A percentile compares a stretch with the other conserved stretches of the same genome.
phyloP scores from a whole-genome alignment of 2,888 invertebrate genomes.

The Anoncus sp. region DNA sequence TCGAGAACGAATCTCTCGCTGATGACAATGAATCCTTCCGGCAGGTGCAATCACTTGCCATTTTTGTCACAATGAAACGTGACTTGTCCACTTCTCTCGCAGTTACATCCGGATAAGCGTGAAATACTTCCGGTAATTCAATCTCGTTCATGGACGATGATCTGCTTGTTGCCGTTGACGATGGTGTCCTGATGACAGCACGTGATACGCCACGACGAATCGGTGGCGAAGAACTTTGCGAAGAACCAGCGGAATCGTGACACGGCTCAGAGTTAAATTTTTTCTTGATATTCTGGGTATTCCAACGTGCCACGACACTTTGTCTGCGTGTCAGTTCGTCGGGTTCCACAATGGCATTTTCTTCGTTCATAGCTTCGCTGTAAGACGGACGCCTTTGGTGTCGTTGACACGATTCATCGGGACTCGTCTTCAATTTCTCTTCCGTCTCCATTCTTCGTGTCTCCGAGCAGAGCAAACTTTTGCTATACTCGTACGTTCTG shows the following conservation, averaged over 20 bases:
- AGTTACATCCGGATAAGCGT: constrained; percentile 68
- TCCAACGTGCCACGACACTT: constrained; percentile 60
- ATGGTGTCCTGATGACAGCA: constrained; percentile 64
- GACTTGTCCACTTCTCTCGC: constrained; percentile 52
- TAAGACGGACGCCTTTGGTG: constrained; percentile 75
- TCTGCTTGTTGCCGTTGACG: constrained; percentile 71
- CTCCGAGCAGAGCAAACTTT: too few species aligned
- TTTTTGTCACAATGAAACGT: constrained; percentile 41
- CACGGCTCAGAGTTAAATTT: constrained; percentile 58
- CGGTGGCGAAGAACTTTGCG: constrained; percentile 64
- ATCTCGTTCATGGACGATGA: constrained; percentile 67
- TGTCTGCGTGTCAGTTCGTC: constrained; percentile 59
- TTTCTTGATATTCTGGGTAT: constrained; percentile 45
- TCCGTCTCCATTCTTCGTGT: constrained; percentile 37
- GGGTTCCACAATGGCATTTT: constrained; percentile 65
- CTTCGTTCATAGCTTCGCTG: constrained; percentile 72
- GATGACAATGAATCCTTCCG: constrained; percentile 66
- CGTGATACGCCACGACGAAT: constrained; percentile 49
- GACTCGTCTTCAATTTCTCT: constrained; percentile 46
- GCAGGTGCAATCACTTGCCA: constrained; percentile 49
- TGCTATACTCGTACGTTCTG: too few species aligned
- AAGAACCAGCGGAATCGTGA: constrained; percentile 70
- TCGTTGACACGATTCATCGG: constrained; percentile 51
- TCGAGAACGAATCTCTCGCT: constrained; percentile 65
- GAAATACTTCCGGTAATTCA: constrained; percentile 71